These are phyloP conservation scores for Ormyrus thymus DNA, from an alignment of 2,888 invertebrate species.

Conservation along the genomic window DNA sequence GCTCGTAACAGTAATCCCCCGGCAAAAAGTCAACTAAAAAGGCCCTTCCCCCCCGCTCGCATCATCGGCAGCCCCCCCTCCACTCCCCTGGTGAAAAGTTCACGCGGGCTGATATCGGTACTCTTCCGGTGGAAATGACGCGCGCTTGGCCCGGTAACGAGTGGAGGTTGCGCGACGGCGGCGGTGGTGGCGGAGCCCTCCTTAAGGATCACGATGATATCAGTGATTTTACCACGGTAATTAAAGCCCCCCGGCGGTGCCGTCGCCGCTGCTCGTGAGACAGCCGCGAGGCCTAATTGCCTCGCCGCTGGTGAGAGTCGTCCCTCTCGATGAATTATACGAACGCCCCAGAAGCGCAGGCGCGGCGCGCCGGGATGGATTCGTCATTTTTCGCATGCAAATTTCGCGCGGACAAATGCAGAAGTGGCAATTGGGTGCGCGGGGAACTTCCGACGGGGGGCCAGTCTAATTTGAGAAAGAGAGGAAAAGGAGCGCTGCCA, in stretches of 20 bases:
- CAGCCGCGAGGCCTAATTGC: conserved; percentile 43
- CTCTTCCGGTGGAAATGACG: conserved; percentile 60
- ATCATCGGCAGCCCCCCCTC: background rate
- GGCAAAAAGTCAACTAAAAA: conserved; percentile 2
- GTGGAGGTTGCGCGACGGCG: background rate
- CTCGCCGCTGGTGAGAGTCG: conserved; percentile 11
- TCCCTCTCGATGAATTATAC: conserved; percentile 35
- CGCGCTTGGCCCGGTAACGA: conserved; percentile 34
- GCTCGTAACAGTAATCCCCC: conserved; percentile 17
- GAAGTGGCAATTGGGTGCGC: too few relatives aligned
- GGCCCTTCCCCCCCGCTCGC: background rate
- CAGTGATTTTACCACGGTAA: conserved; percentile 69
- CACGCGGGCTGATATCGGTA: conserved; percentile 17
- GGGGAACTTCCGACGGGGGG: too few relatives aligned
- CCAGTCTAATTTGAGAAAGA: too few relatives aligned
- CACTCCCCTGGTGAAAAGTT: background rate
- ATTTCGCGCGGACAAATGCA: conserved; percentile 3
- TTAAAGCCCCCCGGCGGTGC: conserved; percentile 59
- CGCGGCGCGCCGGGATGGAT: conserved; percentile 16
- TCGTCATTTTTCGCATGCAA: conserved; percentile 40
- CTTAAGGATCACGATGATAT: conserved; percentile 59
- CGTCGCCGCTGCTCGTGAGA: conserved; percentile 36
- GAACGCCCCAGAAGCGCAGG: background rate
- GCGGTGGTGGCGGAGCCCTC: background rate
- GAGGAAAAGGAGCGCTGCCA: too few relatives aligned